Evolutionary conservation across 2,888 invertebrate species (phyloP), one percentile per base, ranked within the genome.

Genomic region (Lasioglossum lativentre): DNA sequence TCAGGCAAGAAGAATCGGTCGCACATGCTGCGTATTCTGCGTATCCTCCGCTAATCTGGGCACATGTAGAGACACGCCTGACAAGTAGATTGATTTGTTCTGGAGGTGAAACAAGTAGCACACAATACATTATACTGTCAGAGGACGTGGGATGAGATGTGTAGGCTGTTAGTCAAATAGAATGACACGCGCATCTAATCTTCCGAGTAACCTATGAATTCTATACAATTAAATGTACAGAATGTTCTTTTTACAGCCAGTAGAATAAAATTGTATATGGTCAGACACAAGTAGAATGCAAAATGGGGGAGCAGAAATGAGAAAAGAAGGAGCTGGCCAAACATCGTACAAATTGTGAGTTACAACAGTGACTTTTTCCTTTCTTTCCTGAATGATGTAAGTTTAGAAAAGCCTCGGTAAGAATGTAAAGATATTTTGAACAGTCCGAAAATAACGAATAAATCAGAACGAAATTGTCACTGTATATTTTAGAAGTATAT

Each of bases 81-180:
- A 38, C 34, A 68, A 23, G 68, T 23, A 68, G 68, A 68, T 68
- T 38, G 34, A 68, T 68, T 68, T 68, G 34, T 68, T 27, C 23
- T 23, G 38, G 42, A 63, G 42, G 10, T 6, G 59, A 63, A 75
- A 38, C 38, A 68, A 68, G 34, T 68, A 23, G 38, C 34, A 63
- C 63, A 30, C 63, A 63, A 63, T 63, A 63, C 63, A 38, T 68
- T 68, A 68, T 34, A 10, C 68, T 68, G 68, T 68, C 68, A 68
- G 38, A 30, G 23, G 10, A 38, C 23, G 19, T 23, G 34, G 38
- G 34, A 68, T 68, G 23, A 68, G 68, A 34, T 38, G 68, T 68
- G 68, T 68, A 23, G 12, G 23, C 23, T 34, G 34, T 68, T 68
- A 38, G 68, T 68, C 68, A 19, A 38, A 38, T 38, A 34, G 68